Evolutionary conservation across 2,113 vertebrate species (phyloP).

Genomic region (Pimephales promelas): DNA sequence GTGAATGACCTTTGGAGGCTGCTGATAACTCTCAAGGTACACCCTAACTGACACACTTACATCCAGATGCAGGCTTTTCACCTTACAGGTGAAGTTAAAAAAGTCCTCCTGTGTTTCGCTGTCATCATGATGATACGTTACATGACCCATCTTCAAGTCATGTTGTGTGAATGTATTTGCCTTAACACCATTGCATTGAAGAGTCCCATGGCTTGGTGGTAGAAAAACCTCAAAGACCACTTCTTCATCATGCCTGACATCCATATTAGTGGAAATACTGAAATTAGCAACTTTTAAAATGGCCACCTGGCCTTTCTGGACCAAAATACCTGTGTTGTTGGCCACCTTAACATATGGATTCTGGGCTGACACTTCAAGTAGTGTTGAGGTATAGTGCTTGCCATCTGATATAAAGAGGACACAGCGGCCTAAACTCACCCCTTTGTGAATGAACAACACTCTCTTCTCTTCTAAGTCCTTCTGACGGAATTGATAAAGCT

Average conservation of each 20-base stretch:
- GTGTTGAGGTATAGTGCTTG: constrained; percentile 80
- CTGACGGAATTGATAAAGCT: constrained; percentile 86
- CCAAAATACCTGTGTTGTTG: constrained; percentile 83
- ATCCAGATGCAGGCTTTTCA: constrained; percentile 69
- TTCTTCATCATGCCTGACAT: constrained; percentile 80
- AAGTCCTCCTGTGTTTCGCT: constrained; percentile 72
- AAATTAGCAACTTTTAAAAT: constrained; percentile 77
- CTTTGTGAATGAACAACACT: constrained; percentile 82
- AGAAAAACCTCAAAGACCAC: constrained; percentile 76
- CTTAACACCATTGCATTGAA: constrained; percentile 67
- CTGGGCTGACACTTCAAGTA: constrained; percentile 83
- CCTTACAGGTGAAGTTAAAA: constrained; percentile 78
- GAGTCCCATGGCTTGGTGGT: constrained; percentile 77
- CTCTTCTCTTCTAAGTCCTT: constrained; percentile 78
- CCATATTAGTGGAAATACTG: constrained; percentile 84
- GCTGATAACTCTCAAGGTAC: constrained; percentile 80
- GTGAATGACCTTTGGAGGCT: constrained; percentile 66
- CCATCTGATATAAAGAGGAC: constrained; percentile 89
- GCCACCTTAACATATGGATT: constrained; percentile 79
- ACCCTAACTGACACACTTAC: constrained; percentile 73
- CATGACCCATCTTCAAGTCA: constrained; percentile 74
- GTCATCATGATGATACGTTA: constrained; percentile 80
- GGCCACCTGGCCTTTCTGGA: constrained; percentile 75
- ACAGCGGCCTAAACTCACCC: constrained; percentile 81
- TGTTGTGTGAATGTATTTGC: constrained; percentile 76